Conservation (phyloP, 2,113 vertebrate species). For the Channa argus region DNA sequence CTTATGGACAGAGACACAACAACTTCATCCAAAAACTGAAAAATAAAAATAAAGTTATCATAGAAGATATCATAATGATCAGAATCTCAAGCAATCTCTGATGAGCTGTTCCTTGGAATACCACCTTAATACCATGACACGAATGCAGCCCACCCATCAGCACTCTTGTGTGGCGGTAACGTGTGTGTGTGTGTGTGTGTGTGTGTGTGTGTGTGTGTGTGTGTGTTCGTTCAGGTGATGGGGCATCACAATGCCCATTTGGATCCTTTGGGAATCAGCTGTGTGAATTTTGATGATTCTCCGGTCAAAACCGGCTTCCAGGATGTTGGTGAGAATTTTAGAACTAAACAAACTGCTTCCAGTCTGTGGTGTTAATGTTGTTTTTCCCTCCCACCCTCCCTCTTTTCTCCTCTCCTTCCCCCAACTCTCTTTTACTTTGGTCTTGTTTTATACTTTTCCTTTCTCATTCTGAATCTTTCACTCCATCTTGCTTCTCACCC, state of each 20-base stretch:
- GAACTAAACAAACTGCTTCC: slow-evolving; percentile 38
- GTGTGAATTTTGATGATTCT: slow-evolving; percentile 98
- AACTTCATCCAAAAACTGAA: no score
- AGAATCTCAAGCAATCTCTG: no score
- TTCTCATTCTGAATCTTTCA: slow-evolving; percentile 15
- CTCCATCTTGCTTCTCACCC: slow-evolving; percentile 32
- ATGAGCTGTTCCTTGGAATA: no score
- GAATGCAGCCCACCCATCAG: no score
- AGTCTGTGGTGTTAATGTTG: slow-evolving; percentile 75
- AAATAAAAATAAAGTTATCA: no score
- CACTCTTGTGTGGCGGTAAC: background rate
- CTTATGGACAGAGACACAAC: no score
- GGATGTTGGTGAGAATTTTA: slow-evolving; percentile 93
- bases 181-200: slow-evolving; percentile 18
- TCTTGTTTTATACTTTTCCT: background rate
- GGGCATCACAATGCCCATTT: slow-evolving; percentile 97
- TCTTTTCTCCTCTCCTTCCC: slow-evolving; percentile 18
- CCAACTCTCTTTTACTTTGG: background rate
- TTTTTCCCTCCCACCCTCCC: slow-evolving; percentile 71
- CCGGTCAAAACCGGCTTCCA: slow-evolving; percentile 92
- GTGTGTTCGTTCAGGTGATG: slow-evolving; percentile 90
- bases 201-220: slow-evolving; percentile 29
- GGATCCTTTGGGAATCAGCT: slow-evolving; percentile 98
- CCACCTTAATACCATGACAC: no score
- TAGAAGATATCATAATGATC: no score